Percentiles rank a stretch among this genome's conserved stretches.
Conservation (phyloP, 2,113 vertebrate genomes). For the Colius striatus region DNA sequence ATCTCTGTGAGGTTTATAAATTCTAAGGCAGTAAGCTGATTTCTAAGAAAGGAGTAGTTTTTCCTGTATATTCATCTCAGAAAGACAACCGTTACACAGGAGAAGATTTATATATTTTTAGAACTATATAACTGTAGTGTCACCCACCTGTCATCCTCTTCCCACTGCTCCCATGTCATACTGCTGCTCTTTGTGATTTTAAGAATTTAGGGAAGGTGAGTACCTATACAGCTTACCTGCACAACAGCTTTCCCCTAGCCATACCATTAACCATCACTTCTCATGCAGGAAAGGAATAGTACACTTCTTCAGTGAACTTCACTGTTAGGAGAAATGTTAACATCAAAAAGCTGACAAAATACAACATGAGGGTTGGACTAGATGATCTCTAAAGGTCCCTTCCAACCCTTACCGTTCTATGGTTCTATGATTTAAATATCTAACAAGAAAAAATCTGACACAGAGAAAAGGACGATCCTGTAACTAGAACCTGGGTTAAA, state of each 20-base stretch:
- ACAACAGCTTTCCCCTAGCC: background rate
- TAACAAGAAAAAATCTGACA: background rate
- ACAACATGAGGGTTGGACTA: background rate
- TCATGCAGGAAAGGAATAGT: background rate
- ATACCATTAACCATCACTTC: background rate
- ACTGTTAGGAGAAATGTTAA: background rate
- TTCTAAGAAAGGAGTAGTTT: background rate
- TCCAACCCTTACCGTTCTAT: too few species aligned
- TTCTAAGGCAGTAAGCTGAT: background rate
- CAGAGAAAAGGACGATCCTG: background rate
- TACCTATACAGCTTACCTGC: background rate
- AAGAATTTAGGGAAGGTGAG: background rate
- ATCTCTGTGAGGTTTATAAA: background rate
- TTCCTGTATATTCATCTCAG: background rate
- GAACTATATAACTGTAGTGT: background rate
- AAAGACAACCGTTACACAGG: background rate
- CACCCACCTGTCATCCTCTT: rapidly evolving
- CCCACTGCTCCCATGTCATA: rapidly evolving
- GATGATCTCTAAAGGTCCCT: too few species aligned
- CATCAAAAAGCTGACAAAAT: background rate
- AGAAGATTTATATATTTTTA: background rate
- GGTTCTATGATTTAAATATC: background rate
- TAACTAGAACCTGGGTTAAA: background rate
- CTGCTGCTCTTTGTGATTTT: background rate
- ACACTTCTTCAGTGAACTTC: background rate